phyloP scores from a whole-genome alignment of 2,888 invertebrate species.

The Trissolcus japonicus region DNA sequence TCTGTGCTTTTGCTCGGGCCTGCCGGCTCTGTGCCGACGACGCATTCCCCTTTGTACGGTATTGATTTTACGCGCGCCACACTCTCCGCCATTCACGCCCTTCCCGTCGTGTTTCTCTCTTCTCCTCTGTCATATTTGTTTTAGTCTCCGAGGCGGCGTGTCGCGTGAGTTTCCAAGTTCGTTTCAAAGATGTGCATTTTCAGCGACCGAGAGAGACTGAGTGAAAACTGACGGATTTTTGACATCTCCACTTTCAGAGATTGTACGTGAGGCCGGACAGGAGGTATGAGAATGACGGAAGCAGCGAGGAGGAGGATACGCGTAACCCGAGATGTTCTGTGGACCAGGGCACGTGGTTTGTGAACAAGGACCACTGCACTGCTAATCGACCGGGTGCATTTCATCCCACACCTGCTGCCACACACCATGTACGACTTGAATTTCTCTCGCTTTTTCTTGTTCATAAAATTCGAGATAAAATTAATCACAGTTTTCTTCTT shows the following conservation, averaged over 20 bases:
- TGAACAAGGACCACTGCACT: slow-evolving; percentile 76
- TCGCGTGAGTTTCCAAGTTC: background rate
- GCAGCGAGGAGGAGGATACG: slow-evolving; percentile 68
- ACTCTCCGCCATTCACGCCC: slow-evolving; percentile 37
- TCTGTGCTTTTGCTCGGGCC: slow-evolving; percentile 32
- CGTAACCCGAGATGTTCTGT: slow-evolving; percentile 73
- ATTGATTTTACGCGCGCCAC: slow-evolving; percentile 67
- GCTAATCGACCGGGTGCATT: slow-evolving; percentile 68
- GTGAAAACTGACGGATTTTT: no score
- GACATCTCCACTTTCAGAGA: slow-evolving; percentile 17
- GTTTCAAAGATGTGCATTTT: background rate
- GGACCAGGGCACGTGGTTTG: slow-evolving; percentile 82
- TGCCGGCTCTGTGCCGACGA: slow-evolving; percentile 17
- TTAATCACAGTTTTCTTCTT: no score
- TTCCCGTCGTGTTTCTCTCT: slow-evolving; percentile 20
- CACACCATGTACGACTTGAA: slow-evolving; percentile 65
- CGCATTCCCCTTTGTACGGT: slow-evolving; percentile 57
- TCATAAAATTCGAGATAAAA: no score
- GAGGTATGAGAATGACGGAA: slow-evolving; percentile 69
- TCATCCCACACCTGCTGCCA: slow-evolving; percentile 63
- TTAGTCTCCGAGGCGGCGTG: slow-evolving; percentile 16
- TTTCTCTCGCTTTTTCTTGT: no score
- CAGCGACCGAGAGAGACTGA: background rate
- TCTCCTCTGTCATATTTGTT: slow-evolving; percentile 40
- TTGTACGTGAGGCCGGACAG: slow-evolving; percentile 62